Evolutionary conservation across 1,140 invertebrate genomes (phyloP).

Genomic region (Hyles vespertilio): DNA sequence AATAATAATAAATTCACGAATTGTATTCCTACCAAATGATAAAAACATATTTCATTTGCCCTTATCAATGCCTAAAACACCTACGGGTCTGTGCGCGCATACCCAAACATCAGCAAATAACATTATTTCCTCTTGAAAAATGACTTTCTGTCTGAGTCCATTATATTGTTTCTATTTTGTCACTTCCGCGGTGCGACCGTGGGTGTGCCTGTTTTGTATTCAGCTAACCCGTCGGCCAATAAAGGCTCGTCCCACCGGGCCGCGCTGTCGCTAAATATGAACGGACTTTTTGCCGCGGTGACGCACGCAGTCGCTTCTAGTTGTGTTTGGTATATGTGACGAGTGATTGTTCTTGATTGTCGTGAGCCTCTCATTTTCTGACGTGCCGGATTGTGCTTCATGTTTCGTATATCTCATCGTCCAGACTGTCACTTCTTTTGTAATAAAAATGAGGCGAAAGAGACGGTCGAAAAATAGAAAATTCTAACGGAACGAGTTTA

Average conservation of each 20-base stretch:
- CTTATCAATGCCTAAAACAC: too few species aligned
- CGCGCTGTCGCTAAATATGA: slow-evolving; percentile 55
- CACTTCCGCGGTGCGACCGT: slow-evolving; percentile 10
- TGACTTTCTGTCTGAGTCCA: slow-evolving; percentile 4
- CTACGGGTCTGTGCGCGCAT: not conserved
- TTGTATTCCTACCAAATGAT: too few species aligned
- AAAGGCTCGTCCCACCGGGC: slow-evolving; percentile 2
- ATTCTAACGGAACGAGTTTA: too few species aligned
- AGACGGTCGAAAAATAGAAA: too few species aligned
- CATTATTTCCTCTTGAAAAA: slow-evolving; percentile 1
- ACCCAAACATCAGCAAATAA: not conserved
- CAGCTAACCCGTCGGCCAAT: slow-evolving; percentile 7
- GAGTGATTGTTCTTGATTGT: slow-evolving; percentile 33
- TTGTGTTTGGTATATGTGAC: slow-evolving; percentile 10
- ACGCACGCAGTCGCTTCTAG: slow-evolving; percentile 16
- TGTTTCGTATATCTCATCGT: too few species aligned
- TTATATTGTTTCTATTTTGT: slow-evolving; percentile 9
- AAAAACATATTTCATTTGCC: too few species aligned
- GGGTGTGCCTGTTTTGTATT: slow-evolving; percentile 16
- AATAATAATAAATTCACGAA: too few species aligned
- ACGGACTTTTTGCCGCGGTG: slow-evolving; percentile 22
- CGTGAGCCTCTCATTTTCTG: not conserved
- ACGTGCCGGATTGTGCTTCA: too few species aligned
- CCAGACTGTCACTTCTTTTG: too few species aligned
- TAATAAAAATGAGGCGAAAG: too few species aligned